Evolutionary conservation across 2,888 invertebrate genomes (phyloP), one percentile per base, ranked within the genome.

Genomic region (Mechanitis messenoides): DNA sequence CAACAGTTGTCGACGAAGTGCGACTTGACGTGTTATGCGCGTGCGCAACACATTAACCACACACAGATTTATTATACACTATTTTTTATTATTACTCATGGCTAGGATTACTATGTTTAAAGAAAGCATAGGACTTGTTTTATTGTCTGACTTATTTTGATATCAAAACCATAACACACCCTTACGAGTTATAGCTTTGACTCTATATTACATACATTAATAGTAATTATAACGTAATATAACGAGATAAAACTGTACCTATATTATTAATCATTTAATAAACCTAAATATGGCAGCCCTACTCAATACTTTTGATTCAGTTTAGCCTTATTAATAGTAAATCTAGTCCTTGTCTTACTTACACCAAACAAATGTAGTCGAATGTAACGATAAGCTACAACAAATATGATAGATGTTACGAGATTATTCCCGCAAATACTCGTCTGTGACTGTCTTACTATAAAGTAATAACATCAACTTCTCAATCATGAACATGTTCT

Each of bases 1-100:
- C 89, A 87, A 85, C 89, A 88, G 87, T 87, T 87, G 89, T 84
- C 82, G 76, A 70, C 82, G 79, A 78, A 80, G 84, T 84, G 85
- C 80, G 84, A 83, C 79, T 82, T 65, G 68, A 68, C 76, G 74
- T 58, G 63, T 61, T 70, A 64, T 72, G 79, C 78, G 79, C 74
- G 74, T 72, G 75, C 82, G 80, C 80, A 76, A 68, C 71, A 74
- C 73, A 72, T 71, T 71, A 69, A 72, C 71, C 75, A 72, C 74
- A 72, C 74, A 79, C 66, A 64, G 80, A 85, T 86, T 83, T 81
- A 85, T 81, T 73, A 72, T 67, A 67, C 70, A 79, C 79, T 78
- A 79, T 82, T 84, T 82, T 83, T 80, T 79, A 76, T 76, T 73
- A 64, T 72, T 72, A 68, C 68, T 73, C 73, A 73, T 69, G 50